Evolutionary conservation across 2,888 invertebrate genomes (phyloP).

Genomic region (Dasypolia templi): DNA sequence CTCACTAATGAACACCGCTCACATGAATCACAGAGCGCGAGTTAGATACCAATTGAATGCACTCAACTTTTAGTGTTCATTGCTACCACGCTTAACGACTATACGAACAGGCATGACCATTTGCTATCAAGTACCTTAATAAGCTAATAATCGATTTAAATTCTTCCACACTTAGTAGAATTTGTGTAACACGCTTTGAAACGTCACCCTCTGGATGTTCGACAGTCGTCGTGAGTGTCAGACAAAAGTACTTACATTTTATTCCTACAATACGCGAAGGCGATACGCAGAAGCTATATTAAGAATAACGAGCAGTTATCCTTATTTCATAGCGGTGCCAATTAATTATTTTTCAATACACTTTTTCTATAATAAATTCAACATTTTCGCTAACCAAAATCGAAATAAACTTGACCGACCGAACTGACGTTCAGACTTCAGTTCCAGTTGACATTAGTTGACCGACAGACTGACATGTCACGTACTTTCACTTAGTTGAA

Average conservation of each 20-base stretch:
- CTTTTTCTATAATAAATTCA: conserved; percentile 45
- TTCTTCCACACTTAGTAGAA: conserved; percentile 52
- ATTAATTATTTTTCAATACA: conserved; percentile 27
- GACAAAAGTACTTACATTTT: conserved; percentile 66
- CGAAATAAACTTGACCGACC: conserved; percentile 40
- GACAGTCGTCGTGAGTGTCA: conserved; percentile 66
- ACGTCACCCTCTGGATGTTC: conserved; percentile 75
- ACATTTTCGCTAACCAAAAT: conserved; percentile 54
- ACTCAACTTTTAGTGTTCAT: conserved; percentile 14
- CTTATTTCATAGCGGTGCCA: conserved; percentile 62
- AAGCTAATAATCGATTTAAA: conserved; percentile 56
- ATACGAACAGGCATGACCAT: conserved; percentile 20
- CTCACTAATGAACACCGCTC: conserved; percentile 30
- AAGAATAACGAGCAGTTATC: conserved; percentile 41
- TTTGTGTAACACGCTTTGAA: conserved; percentile 67
- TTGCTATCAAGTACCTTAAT: conserved; percentile 46
- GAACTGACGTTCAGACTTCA: conserved; percentile 59
- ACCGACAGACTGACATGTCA: conserved; percentile 23
- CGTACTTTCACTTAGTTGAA: conserved; percentile 28
- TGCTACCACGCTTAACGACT: conserved; percentile 24
- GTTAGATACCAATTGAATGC: conserved; percentile 4
- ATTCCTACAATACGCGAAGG: conserved; percentile 41
- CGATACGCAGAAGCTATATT: conserved; percentile 32
- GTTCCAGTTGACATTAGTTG: conserved; percentile 48
- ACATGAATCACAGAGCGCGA: conserved; percentile 28